phyloP scores from a whole-genome alignment of 2,797 vertebrate species.

The Notoglanidium macrostoma region DNA sequence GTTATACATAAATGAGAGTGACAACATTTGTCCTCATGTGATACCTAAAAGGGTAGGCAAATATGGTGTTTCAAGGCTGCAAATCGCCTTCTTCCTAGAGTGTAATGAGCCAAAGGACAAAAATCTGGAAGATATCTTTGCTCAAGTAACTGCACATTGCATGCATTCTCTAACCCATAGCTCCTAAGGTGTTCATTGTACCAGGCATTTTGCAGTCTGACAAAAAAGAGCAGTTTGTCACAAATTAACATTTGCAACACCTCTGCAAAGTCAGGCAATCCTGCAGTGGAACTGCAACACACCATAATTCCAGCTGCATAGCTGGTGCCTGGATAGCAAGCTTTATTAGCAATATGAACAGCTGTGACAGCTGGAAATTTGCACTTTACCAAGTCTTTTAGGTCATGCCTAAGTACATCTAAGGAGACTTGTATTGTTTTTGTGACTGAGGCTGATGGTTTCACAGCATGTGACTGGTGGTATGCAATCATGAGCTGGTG shows the following conservation, averaged over 20 bases:
- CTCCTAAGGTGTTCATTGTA: constrained; percentile 54
- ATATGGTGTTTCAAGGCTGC: constrained; percentile 51
- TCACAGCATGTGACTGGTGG: constrained; percentile 16
- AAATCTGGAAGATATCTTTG: constrained; percentile 36
- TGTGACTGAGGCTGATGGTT: constrained; percentile 36
- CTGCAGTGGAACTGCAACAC: constrained; percentile 42
- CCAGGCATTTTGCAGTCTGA: constrained; percentile 2
- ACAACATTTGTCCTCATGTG: too few relatives aligned
- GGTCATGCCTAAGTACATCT: constrained; percentile 33
- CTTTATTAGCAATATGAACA: constrained; percentile 50
- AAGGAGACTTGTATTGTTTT: constrained; percentile 44
- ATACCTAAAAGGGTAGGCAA: constrained; percentile 22
- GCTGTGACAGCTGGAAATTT: constrained; percentile 30
- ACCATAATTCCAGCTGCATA: constrained; percentile 37
- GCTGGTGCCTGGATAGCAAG: constrained; percentile 39
- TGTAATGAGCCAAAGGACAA: constrained; percentile 36
- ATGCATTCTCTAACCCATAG: constrained; percentile 50
- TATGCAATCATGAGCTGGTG: constrained; percentile 48
- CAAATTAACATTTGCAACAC: constrained; percentile 5
- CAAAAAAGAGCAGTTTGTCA: constrained; percentile 5
- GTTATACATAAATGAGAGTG: too few relatives aligned
- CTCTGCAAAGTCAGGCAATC: constrained; percentile 16
- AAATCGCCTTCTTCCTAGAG: constrained; percentile 19
- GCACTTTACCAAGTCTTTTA: constrained; percentile 34
- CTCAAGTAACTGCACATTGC: constrained; percentile 34